Conservation (phyloP, 2,888 invertebrate genomes). For the Limnephilus auricula region DNA sequence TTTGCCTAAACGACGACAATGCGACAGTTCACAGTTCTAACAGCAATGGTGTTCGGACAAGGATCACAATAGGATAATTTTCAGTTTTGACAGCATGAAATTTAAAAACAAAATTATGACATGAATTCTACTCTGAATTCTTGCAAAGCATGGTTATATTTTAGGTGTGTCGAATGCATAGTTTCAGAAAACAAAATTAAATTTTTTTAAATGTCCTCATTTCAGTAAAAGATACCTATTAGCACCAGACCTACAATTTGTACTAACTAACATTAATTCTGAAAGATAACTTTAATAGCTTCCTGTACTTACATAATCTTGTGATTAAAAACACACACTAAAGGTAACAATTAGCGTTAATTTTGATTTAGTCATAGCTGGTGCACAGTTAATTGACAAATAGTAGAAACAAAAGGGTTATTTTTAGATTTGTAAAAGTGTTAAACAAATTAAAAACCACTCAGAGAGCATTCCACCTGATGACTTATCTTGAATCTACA, state of each 20-base stretch:
- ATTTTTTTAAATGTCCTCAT: not conserved
- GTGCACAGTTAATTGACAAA: not conserved
- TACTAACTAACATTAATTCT: not conserved
- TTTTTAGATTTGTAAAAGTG: not conserved
- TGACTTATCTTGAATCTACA: not conserved
- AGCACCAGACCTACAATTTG: not conserved
- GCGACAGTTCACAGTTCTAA: too few species aligned
- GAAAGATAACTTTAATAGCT: not conserved
- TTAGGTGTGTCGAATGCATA: not conserved
- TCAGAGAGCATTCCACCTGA: not conserved
- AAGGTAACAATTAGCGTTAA: not conserved
- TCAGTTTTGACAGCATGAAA: not conserved
- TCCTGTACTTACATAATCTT: not conserved
- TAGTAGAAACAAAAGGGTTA: not conserved
- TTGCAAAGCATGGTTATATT: not conserved
- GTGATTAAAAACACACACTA: not conserved
- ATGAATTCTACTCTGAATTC: not conserved
- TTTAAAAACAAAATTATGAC: too few species aligned
- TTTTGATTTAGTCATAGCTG: not conserved
- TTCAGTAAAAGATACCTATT: not conserved
- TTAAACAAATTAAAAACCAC: not conserved
- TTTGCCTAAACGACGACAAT: too few species aligned
- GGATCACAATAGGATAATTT: not conserved
- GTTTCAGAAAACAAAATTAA: not conserved
- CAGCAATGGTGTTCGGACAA: not conserved